Evolutionary conservation across 2,888 invertebrate species (phyloP), one percentile per base, ranked within the genome.

Genomic region (Xestoiulus laeticollis): DNA sequence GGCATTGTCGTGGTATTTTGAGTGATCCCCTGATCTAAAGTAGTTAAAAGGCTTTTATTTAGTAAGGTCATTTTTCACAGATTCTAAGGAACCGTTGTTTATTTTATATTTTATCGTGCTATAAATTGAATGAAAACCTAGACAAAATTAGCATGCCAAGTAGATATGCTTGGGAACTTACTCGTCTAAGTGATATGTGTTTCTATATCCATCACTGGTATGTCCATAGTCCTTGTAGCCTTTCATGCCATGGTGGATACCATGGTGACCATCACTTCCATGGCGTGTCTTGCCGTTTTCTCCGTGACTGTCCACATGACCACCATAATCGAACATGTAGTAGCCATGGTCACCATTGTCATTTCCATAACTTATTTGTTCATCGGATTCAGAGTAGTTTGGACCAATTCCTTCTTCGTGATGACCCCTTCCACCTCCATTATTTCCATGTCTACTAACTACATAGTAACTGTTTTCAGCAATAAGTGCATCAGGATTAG

Each of bases 201-300:
- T 88, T 82, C 86, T 33, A 43, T 44, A 88, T 4, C 88, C 88
- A 43, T 88, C 84, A 19, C 85, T 88, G 84, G 44, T 83, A 22
- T 88, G 87, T 83, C 88, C 88, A 19, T 83, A 26, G 78, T 87
- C 87, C 19, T 88, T 84, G 14, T 87, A 38, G 83, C 88, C 89
- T 38, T 89, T 86, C 26, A 84, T 83, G 85, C 92, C 93, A 88
- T 93, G 92, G 0, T 93, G 93, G 1, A 92, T 94, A 89, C 93
- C 93, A 87, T 94, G 92, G 89, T 89, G 87, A 12, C 87, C 88
- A 85, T 94, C 93, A 88, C 93, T 93, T 0, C 93, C 94, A 90
- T 94, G 94, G 87, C 93, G 92, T 48, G 92, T 93, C n/a, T 92
- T 94, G 89, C 93, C 93, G 89, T 94, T 93, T 88, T 93, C 92